Conservation (phyloP, 2,113 vertebrate genomes). For the Eidolon helvum region DNA sequence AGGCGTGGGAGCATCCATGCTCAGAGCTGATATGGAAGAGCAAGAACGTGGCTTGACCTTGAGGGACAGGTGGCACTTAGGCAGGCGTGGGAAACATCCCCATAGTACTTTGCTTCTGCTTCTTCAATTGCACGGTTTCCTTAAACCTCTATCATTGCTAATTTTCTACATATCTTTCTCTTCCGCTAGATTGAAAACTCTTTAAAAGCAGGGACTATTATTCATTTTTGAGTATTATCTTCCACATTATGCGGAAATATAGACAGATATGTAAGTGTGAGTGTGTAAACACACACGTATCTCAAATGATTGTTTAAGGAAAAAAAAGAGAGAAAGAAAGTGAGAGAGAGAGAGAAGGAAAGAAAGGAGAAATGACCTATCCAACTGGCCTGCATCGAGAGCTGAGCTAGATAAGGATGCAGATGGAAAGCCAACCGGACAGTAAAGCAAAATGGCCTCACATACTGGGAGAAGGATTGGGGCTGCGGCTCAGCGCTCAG, state of each 20-base stretch:
- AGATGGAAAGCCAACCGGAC: background rate
- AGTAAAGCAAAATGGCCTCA: background rate
- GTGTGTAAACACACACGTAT: background rate
- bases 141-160: background rate
- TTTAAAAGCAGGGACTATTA: background rate
- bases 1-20: background rate
- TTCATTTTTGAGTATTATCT: background rate
- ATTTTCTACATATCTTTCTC: background rate
- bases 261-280: background rate
- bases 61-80: background rate
- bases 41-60: background rate
- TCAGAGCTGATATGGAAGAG: background rate
- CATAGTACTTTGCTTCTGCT: background rate
- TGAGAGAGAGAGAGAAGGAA: background rate
- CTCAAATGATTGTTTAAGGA: background rate
- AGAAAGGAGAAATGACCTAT: background rate
- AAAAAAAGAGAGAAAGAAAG: background rate
- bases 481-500: background rate
- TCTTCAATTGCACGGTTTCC: background rate
- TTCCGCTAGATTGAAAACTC: background rate
- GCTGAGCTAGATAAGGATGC: background rate
- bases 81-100: background rate
- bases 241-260: background rate
- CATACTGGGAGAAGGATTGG: background rate
- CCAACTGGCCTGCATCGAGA: too few species aligned